Evolutionary conservation across 2,888 invertebrate species (phyloP), one percentile per base, ranked within the genome.

Genomic region (Acleris emargana): DNA sequence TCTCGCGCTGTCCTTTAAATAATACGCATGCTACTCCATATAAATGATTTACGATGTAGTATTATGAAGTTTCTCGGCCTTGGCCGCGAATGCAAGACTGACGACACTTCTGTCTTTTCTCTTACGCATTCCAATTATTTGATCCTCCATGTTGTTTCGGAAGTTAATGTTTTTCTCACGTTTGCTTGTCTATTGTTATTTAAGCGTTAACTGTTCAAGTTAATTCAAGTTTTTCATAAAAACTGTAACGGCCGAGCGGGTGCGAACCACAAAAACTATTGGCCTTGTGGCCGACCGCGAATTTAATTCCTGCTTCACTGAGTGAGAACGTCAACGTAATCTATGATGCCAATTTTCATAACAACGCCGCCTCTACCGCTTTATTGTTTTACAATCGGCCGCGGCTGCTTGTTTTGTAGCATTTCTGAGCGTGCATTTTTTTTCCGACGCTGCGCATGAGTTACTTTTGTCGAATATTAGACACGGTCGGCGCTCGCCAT

Each of bases 261-360:
- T 68, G 25, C 61, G 60, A 55, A 51, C 62, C 57, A 73, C 72
- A 86, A 86, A 84, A 84, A 82, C 72, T 42, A 11, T 38, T 72
- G 80, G 70, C 87, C 87, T 87, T 84, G 86, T 74, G 69, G 69
- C 68, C 79, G 85, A 82, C 84, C 86, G 78, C 80, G 77, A 82
- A 79, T 70, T 73, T 71, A 76, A 83, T 86, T 87, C 85, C 86
- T 87, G 83, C 83, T 86, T 81, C 84, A 84, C 62, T 85, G 83
- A 72, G 64, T 82, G 78, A 76, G 77, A 81, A 79, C 79, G 75
- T 68, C 66, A 71, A 70, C 70, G 69, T 64, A 68, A 68, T 70
- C 68, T 69, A 69, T 73, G 62, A 59, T 49, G 53, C 42, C 62
- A 59, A 53, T 63, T 62, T 63, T 58, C 58, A 67, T 63, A 62